Conservation (phyloP, 2,888 invertebrate species). For the Pristionchus japonicus region DNA sequence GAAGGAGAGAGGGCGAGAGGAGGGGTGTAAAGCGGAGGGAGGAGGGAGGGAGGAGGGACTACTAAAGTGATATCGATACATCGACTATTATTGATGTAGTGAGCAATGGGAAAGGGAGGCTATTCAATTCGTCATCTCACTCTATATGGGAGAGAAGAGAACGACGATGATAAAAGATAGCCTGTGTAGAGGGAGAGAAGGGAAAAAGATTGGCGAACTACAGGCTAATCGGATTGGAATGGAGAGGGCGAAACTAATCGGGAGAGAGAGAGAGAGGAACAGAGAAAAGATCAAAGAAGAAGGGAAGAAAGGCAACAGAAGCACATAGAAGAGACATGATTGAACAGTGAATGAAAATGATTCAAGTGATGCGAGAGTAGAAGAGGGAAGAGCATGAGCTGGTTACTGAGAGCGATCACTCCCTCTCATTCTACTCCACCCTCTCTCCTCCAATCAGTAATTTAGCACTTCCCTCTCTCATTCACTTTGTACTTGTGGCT, state of each 20-base stretch:
- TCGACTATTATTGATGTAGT: slow-evolving; percentile 32
- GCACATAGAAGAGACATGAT: slow-evolving; percentile 14
- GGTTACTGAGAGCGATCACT: slow-evolving; percentile 15
- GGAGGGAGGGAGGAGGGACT: slow-evolving; percentile 12
- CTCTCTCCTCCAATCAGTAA: slow-evolving; percentile 26
- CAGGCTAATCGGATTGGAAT: slow-evolving; percentile 24
- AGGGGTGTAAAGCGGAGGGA: not conserved
- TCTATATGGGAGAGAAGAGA: slow-evolving; percentile 19
- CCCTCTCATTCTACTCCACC: not conserved
- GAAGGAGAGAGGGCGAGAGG: slow-evolving; percentile 1
- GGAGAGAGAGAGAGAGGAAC: slow-evolving; percentile 50
- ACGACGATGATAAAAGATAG: slow-evolving; percentile 40
- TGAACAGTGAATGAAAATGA: slow-evolving; percentile 44
- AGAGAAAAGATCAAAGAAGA: slow-evolving; percentile 48
- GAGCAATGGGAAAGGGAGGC: not conserved
- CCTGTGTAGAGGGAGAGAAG: not conserved
- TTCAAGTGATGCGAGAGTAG: slow-evolving; percentile 20
- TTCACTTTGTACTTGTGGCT: slow-evolving; percentile 1
- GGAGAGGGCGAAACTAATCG: slow-evolving; percentile 11
- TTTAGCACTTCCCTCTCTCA: not conserved
- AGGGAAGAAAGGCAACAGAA: not conserved
- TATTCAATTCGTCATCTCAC: not conserved
- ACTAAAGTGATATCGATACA: slow-evolving; percentile 40
- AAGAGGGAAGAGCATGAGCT: slow-evolving; percentile 21
- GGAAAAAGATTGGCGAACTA: slow-evolving; percentile 24